Evolutionary conservation across 2,797 vertebrate genomes (phyloP).

Genomic region (Rhodeus uyekii): DNA sequence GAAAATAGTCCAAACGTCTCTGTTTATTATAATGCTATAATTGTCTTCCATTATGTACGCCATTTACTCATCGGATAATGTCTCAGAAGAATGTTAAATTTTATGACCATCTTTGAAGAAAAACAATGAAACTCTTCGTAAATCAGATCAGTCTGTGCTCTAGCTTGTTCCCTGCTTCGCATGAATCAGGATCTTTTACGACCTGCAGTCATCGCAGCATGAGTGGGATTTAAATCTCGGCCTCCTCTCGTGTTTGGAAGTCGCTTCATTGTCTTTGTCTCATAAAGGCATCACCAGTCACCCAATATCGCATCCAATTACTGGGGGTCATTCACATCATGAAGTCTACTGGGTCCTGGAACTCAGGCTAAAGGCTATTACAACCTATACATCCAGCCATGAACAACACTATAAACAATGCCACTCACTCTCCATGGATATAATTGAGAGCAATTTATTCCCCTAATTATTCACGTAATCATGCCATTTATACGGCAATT

Average conservation of each 20-base stretch:
- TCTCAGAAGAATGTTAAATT: neutral
- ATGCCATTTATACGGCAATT: conserved; percentile 45
- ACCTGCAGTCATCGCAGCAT: neutral
- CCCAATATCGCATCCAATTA: conserved; percentile 31
- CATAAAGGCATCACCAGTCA: conserved; percentile 6
- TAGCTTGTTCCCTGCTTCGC: neutral
- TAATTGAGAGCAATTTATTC: conserved; percentile 51
- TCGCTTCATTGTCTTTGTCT: conserved; percentile 21
- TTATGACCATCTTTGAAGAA: neutral
- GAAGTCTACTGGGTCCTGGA: conserved; percentile 9
- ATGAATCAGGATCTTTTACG: conserved; percentile 22
- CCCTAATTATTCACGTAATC: conserved; percentile 48
- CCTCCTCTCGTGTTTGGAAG: conserved; percentile 1
- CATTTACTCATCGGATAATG: neutral
- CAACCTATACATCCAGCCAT: conserved; percentile 13
- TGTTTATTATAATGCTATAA: neutral
- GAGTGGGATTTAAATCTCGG: conserved; percentile 15
- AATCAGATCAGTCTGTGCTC: neutral
- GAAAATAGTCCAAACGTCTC: neutral
- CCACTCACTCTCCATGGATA: conserved; percentile 33
- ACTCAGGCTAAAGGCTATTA: conserved; percentile 17
- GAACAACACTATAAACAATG: conserved; percentile 13
- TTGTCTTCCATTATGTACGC: neutral
- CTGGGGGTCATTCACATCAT: conserved; percentile 35
- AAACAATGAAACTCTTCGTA: neutral